phyloP scores from a whole-genome alignment of 2,797 vertebrate species.

The Chrysocyon brachyurus region DNA sequence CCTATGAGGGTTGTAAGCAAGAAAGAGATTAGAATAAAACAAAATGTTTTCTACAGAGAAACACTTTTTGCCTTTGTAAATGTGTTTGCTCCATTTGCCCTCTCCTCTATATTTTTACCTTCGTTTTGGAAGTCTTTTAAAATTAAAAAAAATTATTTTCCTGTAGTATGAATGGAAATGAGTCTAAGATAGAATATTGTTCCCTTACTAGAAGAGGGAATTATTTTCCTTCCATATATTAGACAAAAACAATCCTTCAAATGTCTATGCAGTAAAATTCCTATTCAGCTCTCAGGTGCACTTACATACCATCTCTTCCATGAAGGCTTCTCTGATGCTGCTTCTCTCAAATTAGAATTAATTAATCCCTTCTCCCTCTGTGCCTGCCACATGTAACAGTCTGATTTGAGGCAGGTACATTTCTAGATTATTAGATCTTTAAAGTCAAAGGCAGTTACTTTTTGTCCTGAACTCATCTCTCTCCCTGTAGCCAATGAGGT shows the following conservation, averaged over 20 bases:
- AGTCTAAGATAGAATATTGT: background rate
- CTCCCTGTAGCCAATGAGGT: background rate
- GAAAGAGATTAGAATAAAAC: slow-evolving; percentile 48
- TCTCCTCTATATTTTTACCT: background rate
- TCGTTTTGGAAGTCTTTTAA: slow-evolving; percentile 45
- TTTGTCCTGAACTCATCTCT: background rate
- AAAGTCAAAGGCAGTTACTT: background rate
- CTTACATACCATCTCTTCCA: background rate
- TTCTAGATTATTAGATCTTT: background rate
- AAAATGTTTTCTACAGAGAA: background rate
- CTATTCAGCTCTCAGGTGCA: background rate
- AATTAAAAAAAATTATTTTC: background rate
- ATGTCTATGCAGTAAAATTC: background rate
- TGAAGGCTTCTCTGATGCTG: background rate
- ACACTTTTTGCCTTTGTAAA: slow-evolving; percentile 7
- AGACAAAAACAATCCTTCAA: background rate
- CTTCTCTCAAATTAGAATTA: slow-evolving; percentile 7
- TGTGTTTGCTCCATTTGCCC: background rate
- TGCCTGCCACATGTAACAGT: background rate
- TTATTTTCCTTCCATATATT: background rate
- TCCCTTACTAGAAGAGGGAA: background rate
- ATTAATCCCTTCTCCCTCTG: background rate
- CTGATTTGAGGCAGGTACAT: background rate
- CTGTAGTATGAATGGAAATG: background rate
- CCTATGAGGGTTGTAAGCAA: background rate